Base-by-base conservation (phyloP, 2,888 invertebrate genomes). In the Acronicta alni region DNA sequence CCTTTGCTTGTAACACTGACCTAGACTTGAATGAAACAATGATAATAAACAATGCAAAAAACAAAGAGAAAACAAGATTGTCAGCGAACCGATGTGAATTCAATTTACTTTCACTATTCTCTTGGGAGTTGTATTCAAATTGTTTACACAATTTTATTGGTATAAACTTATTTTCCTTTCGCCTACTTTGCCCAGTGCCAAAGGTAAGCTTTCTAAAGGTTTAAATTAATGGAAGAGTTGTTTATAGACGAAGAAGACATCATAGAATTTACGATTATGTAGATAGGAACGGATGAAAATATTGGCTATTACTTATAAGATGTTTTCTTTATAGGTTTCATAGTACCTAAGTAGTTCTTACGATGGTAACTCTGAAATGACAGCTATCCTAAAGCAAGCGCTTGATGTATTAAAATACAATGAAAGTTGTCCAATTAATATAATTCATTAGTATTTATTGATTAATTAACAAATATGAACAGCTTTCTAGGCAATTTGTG, bases 71-170 rank as follows among this genome's bases (percentile, higher is more conserved):
- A 84, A 72, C 74, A 75, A 73, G 75, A 75, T 57, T 62, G 72
- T 68, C 72, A 59, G 68, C 69, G 71, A 76, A 68, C 66, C 72
- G 70, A 75, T 64, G 68, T 72, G 73, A 83, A 82, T 81, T 79
- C 77, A 83, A 82, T 82, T 82, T 77, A 81, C 87, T 87, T 86
- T 86, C 86, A 83, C 84, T 78, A 58, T 66, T 74, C 60, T 73
- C 62, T 71, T 64, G 67, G 69, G 76, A 81, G 82, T 77, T 67
- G 70, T 74, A 78, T 77, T 75, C 67, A 79, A 80, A 80, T 72
- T 77, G 71, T 83, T 81, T 76, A 75, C 73, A 75, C 69, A 78
- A 77, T 78, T 78, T 76, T 68, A 77, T 72, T 75, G 68, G 58
- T 57, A 57, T 61, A 68, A 64, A 55, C 63, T 67, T 59, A 77